Evolutionary conservation across 2,113 vertebrate genomes (phyloP).

Genomic region (Hippolais icterina): DNA sequence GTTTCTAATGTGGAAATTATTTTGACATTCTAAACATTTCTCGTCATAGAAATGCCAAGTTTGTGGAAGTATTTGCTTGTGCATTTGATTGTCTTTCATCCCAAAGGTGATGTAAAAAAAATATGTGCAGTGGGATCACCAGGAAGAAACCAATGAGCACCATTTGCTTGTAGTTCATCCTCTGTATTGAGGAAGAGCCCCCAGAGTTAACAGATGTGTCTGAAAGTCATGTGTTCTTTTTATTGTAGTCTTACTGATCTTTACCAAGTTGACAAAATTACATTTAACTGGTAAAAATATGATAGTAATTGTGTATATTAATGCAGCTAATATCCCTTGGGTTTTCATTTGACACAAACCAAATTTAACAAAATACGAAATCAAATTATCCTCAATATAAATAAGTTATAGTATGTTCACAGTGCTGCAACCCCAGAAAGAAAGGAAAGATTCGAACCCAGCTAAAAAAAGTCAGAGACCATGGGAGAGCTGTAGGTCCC

Average conservation of each 20-base stretch:
- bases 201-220: neutral
- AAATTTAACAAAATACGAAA: neutral
- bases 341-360: neutral
- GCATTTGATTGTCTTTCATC: neutral
- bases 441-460: neutral
- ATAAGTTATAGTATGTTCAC: neutral
- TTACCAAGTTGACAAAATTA: neutral
- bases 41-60: neutral
- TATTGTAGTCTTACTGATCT: neutral
- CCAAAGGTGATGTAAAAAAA: neutral
- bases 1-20: neutral
- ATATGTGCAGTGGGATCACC: neutral
- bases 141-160: neutral
- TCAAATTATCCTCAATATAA: neutral
- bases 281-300: constrained; percentile 2
- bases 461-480: neutral
- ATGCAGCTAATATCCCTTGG: neutral
- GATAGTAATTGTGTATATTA: neutral
- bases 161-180: neutral
- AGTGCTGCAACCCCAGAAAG: neutral
- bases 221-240: neutral
- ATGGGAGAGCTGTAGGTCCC: neutral
- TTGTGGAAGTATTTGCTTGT: neutral
- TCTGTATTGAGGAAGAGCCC: neutral
- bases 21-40: neutral